Conservation (phyloP, 1,140 invertebrate species). For the Lucilia cuprina region DNA sequence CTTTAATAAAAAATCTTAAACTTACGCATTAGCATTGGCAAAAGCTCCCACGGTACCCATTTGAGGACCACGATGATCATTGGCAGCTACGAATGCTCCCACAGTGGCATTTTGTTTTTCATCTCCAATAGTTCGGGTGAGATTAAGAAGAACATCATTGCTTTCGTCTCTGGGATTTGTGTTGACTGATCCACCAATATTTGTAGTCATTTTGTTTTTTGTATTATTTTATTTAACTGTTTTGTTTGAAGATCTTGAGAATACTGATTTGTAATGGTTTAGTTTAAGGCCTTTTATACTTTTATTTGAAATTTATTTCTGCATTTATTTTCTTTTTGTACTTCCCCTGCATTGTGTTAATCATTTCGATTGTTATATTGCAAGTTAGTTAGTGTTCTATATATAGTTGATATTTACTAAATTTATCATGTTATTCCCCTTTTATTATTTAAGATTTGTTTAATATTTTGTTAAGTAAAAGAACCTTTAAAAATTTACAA, state of each 20-base stretch:
- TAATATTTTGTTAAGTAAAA: too few relatives aligned
- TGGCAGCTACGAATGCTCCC: constrained; percentile 47
- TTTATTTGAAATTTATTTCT: not conserved
- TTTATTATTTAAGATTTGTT: too few relatives aligned
- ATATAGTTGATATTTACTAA: too few relatives aligned
- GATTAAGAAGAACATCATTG: constrained; percentile 38
- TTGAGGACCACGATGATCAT: constrained; percentile 22
- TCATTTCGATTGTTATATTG: too few relatives aligned
- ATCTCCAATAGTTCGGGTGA: constrained; percentile 40
- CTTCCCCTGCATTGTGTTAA: too few relatives aligned
- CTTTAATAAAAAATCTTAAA: not conserved
- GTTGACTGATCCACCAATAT: not conserved
- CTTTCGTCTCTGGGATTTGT: constrained; percentile 39
- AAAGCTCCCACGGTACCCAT: constrained; percentile 49
- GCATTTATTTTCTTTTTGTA: too few relatives aligned
- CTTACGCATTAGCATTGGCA: constrained; percentile 49
- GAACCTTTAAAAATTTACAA: too few relatives aligned
- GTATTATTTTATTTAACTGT: not conserved
- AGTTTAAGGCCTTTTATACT: not conserved
- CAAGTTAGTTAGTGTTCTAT: too few relatives aligned
- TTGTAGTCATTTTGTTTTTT: not conserved
- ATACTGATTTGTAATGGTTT: not conserved
- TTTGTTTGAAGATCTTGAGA: not conserved
- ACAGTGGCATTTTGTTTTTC: constrained; percentile 41
- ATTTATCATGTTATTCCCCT: too few relatives aligned